These are phyloP conservation scores for Panthera leo DNA, from an alignment of 2,113 vertebrate species.

Conservation along the genomic window DNA sequence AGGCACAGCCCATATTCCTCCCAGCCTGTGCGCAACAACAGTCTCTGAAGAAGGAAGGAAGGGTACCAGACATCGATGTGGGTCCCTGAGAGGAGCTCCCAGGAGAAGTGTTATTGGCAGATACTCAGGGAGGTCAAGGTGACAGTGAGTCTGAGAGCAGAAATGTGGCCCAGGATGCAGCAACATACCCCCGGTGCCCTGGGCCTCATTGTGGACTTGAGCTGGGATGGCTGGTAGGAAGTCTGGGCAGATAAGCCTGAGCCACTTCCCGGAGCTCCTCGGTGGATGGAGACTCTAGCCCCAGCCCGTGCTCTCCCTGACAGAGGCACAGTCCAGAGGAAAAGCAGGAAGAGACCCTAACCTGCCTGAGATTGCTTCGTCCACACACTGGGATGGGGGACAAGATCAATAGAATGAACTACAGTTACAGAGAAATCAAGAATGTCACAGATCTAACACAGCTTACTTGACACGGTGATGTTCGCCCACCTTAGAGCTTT, in stretches of 20 bases:
- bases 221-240: background rate
- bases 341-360: background rate
- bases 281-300: background rate
- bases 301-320: background rate
- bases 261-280: background rate
- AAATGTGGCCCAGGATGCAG: background rate
- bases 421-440: background rate
- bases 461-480: background rate
- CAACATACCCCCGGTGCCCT: background rate
- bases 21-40: background rate
- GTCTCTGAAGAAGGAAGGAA: background rate
- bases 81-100: background rate
- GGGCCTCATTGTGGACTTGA: background rate
- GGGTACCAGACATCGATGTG: background rate
- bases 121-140: background rate
- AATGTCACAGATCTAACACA: background rate
- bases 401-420: background rate
- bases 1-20: too few species aligned
- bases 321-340: background rate
- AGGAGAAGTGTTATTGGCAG: background rate
- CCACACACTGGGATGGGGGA: accelerated
- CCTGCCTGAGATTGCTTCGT: background rate
- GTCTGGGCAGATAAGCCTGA: background rate
- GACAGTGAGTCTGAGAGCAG: background rate
- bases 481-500: background rate